These are phyloP conservation scores for Macaria liturata DNA, from an alignment of 2,888 invertebrate species.

Conservation along the genomic window DNA sequence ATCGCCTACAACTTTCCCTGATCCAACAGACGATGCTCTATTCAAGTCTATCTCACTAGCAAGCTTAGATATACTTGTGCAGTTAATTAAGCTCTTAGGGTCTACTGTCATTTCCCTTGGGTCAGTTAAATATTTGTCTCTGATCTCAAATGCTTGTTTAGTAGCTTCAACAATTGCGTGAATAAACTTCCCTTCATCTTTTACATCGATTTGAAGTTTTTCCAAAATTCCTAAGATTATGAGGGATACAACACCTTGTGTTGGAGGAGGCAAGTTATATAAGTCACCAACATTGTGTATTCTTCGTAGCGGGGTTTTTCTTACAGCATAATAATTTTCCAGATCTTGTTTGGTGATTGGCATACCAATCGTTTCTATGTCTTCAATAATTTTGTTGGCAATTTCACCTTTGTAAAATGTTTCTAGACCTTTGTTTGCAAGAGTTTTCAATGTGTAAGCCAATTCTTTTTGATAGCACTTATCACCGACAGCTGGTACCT, in stretches of 20 bases:
- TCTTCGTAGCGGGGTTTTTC: constrained; percentile 60
- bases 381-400: constrained; percentile 60
- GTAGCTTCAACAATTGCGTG: constrained; percentile 69
- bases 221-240: constrained; percentile 67
- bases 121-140: constrained; percentile 65
- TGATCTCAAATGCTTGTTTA: constrained; percentile 57
- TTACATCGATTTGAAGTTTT: constrained; percentile 58
- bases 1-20: constrained; percentile 63
- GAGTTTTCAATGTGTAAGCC: constrained; percentile 55
- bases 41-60: constrained; percentile 53
- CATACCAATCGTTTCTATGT: constrained; percentile 58
- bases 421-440: constrained; percentile 60
- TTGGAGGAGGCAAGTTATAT: constrained; percentile 70
- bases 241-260: constrained; percentile 70
- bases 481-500: constrained; percentile 54
- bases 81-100: constrained; percentile 52
- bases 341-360: constrained; percentile 68
- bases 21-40: constrained; percentile 42
- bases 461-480: constrained; percentile 59
- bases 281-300: constrained; percentile 60
- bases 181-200: constrained; percentile 65
- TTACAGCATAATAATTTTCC: constrained; percentile 55
- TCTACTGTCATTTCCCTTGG: constrained; percentile 62
- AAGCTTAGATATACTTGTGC: constrained; percentile 52
- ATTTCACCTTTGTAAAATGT: constrained; percentile 69